Percentiles rank a stretch among this genome's conserved stretches.
These are phyloP conservation scores for Gavialis gangeticus DNA, from an alignment of 2,113 vertebrate genomes.

Conservation along the genomic window DNA sequence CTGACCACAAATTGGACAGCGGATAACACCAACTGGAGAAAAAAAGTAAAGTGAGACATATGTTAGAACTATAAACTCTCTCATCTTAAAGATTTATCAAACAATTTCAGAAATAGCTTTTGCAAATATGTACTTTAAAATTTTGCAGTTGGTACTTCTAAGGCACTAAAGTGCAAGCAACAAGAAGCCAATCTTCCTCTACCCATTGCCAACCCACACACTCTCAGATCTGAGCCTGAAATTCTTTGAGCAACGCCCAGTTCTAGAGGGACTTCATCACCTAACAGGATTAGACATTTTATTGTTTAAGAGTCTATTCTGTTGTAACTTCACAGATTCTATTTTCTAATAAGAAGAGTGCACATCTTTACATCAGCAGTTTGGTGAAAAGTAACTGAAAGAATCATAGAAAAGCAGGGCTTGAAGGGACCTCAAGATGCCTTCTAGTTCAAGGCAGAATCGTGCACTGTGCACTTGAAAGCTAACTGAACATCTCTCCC, in stretches of 20 bases:
- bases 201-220: neutral
- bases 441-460: too few species aligned
- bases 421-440: too few species aligned
- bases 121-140: slow-evolving; percentile 29
- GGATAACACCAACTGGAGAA: slow-evolving; percentile 88
- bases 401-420: too few species aligned
- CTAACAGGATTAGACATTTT: neutral
- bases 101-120: slow-evolving; percentile 40
- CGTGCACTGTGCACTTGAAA: too few species aligned
- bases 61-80: slow-evolving; percentile 1
- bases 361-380: neutral
- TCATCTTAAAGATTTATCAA: neutral
- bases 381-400: neutral
- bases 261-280: neutral
- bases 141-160: neutral
- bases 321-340: neutral
- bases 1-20: slow-evolving; percentile 95
- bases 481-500: too few species aligned
- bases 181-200: neutral
- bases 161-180: neutral
- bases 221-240: neutral
- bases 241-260: neutral
- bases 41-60: neutral
- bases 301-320: neutral
- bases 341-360: neutral